Percentiles rank a stretch among this genome's conserved stretches.
Evolutionary conservation across 2,888 invertebrate species (phyloP).

Genomic region (Dryomyza anilis): DNA sequence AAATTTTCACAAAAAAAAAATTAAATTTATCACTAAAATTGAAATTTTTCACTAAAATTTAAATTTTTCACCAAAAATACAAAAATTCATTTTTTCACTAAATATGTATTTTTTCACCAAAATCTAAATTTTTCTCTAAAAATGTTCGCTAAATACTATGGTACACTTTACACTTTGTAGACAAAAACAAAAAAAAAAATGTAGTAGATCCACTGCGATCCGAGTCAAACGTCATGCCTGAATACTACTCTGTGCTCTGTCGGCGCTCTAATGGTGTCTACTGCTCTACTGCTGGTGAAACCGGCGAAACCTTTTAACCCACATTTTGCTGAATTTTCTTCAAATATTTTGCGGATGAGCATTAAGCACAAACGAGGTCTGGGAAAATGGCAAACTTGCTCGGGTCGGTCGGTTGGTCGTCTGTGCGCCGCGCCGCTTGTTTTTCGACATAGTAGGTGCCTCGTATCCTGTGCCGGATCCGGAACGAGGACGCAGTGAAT

Average conservation of each 20-base stretch:
- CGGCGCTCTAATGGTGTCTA: too few relatives aligned
- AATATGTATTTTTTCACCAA: too few relatives aligned
- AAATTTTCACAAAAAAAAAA: too few relatives aligned
- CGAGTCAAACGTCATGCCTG: not conserved
- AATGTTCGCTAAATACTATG: too few relatives aligned
- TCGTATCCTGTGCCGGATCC: not conserved
- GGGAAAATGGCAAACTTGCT: not conserved
- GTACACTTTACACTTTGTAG: too few relatives aligned
- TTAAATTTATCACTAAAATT: too few relatives aligned
- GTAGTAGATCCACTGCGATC: not conserved
- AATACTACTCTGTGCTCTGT: not conserved
- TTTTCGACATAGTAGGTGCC: not conserved
- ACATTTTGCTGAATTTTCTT: slow-evolving; percentile 16
- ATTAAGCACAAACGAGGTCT: not conserved
- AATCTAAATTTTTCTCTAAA: too few relatives aligned
- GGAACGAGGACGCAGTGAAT: not conserved
- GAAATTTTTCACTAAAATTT: too few relatives aligned
- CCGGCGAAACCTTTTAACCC: slow-evolving; percentile 24
- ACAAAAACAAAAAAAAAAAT: too few relatives aligned
- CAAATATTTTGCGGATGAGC: slow-evolving; percentile 3
- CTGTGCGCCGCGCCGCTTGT: not conserved
- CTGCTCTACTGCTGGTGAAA: too few relatives aligned
- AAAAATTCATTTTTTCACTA: too few relatives aligned
- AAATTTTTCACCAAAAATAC: too few relatives aligned
- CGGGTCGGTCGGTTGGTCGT: not conserved